Conservation (phyloP, 2,888 invertebrate genomes). For the Eupithecia abbreviata region DNA sequence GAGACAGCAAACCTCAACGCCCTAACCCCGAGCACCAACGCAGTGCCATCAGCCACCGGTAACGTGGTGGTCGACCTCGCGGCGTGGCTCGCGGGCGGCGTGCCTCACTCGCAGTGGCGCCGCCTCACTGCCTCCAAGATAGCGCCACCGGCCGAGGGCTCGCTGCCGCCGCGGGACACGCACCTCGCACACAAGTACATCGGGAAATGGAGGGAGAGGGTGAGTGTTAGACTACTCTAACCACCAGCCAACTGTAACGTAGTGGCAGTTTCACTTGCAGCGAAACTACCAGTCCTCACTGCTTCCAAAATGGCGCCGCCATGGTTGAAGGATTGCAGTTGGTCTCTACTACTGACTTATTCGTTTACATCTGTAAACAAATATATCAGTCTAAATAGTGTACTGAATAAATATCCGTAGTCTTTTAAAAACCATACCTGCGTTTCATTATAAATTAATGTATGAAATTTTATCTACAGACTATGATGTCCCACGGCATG, state of each 20-base stretch:
- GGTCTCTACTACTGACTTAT: background rate
- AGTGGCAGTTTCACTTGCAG: too few relatives aligned
- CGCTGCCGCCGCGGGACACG: constrained; percentile 57
- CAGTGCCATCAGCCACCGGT: constrained; percentile 58
- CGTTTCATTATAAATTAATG: background rate
- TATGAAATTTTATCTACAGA: constrained; percentile 50
- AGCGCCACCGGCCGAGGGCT: constrained; percentile 44
- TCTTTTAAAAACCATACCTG: too few relatives aligned
- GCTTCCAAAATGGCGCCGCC: too few relatives aligned
- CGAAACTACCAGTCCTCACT: too few relatives aligned
- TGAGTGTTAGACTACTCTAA: constrained; percentile 42
- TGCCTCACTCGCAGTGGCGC: constrained; percentile 73
- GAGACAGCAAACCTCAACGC: constrained; percentile 29
- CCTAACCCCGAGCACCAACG: constrained; percentile 52
- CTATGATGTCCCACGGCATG: constrained; percentile 79
- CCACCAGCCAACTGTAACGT: too few relatives aligned
- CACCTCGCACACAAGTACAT: constrained; percentile 75
- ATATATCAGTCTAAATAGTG: too few relatives aligned
- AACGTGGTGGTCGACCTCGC: constrained; percentile 80
- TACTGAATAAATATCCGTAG: too few relatives aligned
- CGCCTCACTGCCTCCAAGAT: constrained; percentile 54
- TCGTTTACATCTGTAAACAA: background rate
- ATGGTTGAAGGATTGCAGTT: background rate
- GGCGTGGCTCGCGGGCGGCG: constrained; percentile 78
- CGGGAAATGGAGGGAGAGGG: constrained; percentile 73